phyloP scores from a whole-genome alignment of 2,797 vertebrate species.

The Ctenopoma multispine region DNA sequence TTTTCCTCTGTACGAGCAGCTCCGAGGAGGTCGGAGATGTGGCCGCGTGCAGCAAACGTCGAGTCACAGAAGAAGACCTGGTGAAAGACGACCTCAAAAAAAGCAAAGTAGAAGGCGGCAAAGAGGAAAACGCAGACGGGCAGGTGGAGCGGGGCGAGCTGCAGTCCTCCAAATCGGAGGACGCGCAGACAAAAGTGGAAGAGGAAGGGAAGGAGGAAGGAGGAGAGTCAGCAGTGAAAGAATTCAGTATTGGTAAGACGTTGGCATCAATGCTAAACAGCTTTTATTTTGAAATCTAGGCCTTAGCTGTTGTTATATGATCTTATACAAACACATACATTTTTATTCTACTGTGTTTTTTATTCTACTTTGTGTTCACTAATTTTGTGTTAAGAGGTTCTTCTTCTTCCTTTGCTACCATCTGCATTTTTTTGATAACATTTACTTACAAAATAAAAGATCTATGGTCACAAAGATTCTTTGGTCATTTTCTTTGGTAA shows the following conservation, averaged over 20 bases:
- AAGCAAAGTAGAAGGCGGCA: constrained; percentile 75
- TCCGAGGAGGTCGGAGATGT: constrained; percentile 71
- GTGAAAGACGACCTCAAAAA: constrained; percentile 85
- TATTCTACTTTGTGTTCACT: too few relatives aligned
- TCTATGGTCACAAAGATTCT: too few relatives aligned
- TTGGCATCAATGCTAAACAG: not conserved
- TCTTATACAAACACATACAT: too few relatives aligned
- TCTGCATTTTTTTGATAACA: too few relatives aligned
- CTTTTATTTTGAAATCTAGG: constrained; percentile 12
- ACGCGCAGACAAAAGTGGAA: constrained; percentile 37
- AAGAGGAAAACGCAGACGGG: constrained; percentile 18
- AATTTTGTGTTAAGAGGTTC: too few relatives aligned
- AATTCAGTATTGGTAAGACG: constrained; percentile 77
- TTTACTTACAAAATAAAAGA: too few relatives aligned
- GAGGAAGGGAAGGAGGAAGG: constrained; percentile 22
- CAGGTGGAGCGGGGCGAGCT: constrained; percentile 16
- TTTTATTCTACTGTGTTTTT: too few relatives aligned
- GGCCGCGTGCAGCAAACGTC: constrained; percentile 78
- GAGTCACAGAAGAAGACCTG: constrained; percentile 72
- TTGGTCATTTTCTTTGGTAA: too few relatives aligned
- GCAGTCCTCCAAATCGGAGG: constrained; percentile 52
- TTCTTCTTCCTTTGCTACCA: too few relatives aligned
- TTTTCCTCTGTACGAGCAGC: constrained; percentile 10
- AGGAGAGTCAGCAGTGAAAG: constrained; percentile 26
- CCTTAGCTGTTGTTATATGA: not conserved